Percentiles rank a stretch among this genome's conserved stretches.
phyloP scores from a whole-genome alignment of 1,140 invertebrate genomes.

The Ceratoteleas bidentatus region DNA sequence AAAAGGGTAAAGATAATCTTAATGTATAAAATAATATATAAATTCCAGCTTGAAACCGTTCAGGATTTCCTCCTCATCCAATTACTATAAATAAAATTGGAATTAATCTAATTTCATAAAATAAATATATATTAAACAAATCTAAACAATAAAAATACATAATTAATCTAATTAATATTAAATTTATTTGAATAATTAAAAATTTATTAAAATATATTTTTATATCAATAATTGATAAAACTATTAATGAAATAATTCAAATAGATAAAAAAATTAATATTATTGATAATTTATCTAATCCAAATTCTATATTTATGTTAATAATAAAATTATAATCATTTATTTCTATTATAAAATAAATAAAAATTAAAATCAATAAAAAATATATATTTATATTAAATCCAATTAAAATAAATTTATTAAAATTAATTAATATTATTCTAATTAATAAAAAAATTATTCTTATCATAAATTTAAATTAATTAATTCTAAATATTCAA shows the following conservation, averaged over 20 bases:
- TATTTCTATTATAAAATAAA: constrained; percentile 72
- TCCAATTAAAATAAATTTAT: constrained; percentile 13
- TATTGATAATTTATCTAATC: constrained; percentile 50
- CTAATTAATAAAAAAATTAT: constrained; percentile 75
- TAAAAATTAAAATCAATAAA: constrained; percentile 71
- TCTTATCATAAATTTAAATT: constrained; percentile 82
- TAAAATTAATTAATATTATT: constrained; percentile 66
- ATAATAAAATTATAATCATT: constrained; percentile 69
- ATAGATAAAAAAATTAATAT: constrained; percentile 38
- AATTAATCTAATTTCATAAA: constrained; percentile 85
- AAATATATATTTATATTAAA: constrained; percentile 66
- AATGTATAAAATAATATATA: constrained; percentile 63
- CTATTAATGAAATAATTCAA: constrained; percentile 48
- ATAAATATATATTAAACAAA: constrained; percentile 86
- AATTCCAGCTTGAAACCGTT: constrained; percentile 82
- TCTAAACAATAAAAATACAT: constrained; percentile 83
- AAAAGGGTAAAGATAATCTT: constrained; percentile 69
- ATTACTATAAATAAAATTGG: constrained; percentile 85
- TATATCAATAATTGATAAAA: constrained; percentile 32
- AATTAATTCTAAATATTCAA: constrained; percentile 82
- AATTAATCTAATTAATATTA: constrained; percentile 82
- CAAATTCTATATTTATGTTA: constrained; percentile 43
- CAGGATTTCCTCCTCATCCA: constrained; percentile 84
- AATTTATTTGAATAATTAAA: constrained; percentile 72
- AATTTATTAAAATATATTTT: constrained; percentile 17